A percentile compares a stretch with the other conserved stretches of the same genome.
phyloP scores from a whole-genome alignment of 2,888 invertebrate genomes.

The Heliconius ismenius region DNA sequence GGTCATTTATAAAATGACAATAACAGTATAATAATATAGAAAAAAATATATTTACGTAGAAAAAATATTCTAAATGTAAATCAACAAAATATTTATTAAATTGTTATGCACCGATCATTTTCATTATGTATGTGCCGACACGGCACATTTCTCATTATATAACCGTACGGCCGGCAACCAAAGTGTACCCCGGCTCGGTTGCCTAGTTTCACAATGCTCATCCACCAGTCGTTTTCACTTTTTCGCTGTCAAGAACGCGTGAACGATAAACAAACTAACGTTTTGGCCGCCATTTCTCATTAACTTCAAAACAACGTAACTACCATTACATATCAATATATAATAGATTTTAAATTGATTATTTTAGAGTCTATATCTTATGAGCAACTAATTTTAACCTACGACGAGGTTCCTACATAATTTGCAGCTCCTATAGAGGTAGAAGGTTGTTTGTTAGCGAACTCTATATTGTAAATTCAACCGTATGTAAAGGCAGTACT shows the following conservation, averaged over 20 bases:
- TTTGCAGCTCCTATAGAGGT: slow-evolving; percentile 57
- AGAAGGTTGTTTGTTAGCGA: slow-evolving; percentile 62
- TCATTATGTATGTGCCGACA: slow-evolving; percentile 40
- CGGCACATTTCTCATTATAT: slow-evolving; percentile 69
- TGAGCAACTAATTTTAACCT: slow-evolving; percentile 52
- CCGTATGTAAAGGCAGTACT: slow-evolving; percentile 58
- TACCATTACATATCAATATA: slow-evolving; percentile 49
- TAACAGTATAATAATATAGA: no score
- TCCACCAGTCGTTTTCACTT: slow-evolving; percentile 80
- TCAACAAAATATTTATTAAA: slow-evolving; percentile 28
- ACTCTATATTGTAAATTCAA: slow-evolving; percentile 55
- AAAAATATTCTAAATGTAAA: not conserved
- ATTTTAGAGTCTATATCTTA: slow-evolving; percentile 62
- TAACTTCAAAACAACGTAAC: slow-evolving; percentile 53
- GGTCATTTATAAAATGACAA: no score
- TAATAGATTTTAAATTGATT: slow-evolving; percentile 53
- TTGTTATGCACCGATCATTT: slow-evolving; percentile 38
- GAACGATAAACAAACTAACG: slow-evolving; percentile 81
- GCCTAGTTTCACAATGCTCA: slow-evolving; percentile 77
- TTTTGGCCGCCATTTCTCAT: slow-evolving; percentile 77
- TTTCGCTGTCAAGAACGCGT: slow-evolving; percentile 82
- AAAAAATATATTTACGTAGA: slow-evolving; percentile 21
- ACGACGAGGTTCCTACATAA: slow-evolving; percentile 56
- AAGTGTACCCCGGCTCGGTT: slow-evolving; percentile 51
- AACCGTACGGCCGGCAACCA: slow-evolving; percentile 57